Percentiles rank a stretch among this genome's conserved stretches.
Evolutionary conservation across 2,888 invertebrate genomes (phyloP).

Genomic region (Pollenia griseotomentosa): DNA sequence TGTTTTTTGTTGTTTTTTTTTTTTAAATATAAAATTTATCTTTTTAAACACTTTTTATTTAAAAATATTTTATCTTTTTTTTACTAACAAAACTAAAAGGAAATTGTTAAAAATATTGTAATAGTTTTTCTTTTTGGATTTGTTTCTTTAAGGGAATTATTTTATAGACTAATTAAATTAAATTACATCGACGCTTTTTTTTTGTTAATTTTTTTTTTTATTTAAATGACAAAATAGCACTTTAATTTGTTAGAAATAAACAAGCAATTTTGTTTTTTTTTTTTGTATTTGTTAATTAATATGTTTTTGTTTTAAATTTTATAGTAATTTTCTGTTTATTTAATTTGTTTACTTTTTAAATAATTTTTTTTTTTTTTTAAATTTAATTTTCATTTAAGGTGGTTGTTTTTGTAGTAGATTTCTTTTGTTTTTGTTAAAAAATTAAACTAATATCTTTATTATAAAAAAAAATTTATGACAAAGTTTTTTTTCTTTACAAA

Average conservation of each 20-base stretch:
- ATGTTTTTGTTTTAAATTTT: conserved; percentile 49
- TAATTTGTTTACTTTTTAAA: conserved; percentile 74
- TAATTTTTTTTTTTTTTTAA: conserved; percentile 51
- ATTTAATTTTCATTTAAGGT: conserved; percentile 65
- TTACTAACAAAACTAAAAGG: conserved; percentile 54
- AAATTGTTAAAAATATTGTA: conserved; percentile 39
- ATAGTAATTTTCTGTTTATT: conserved; percentile 74
- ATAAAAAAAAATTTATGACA: conserved; percentile 20
- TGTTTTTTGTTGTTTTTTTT: not conserved
- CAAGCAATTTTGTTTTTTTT: conserved; percentile 69
- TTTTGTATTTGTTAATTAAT: conserved; percentile 58
- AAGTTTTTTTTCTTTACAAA: not conserved
- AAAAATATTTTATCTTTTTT: conserved; percentile 44
- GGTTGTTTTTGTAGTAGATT: conserved; percentile 73
- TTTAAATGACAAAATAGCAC: conserved; percentile 71
- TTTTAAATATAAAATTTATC: conserved; percentile 57
- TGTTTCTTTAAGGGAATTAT: conserved; percentile 42
- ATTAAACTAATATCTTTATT: conserved; percentile 63
- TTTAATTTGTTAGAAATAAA: conserved; percentile 67
- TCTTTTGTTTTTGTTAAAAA: conserved; percentile 57
- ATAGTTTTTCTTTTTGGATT: conserved; percentile 34
- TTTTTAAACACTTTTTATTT: conserved; percentile 41
- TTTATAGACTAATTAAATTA: conserved; percentile 65
- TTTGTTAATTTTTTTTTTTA: conserved; percentile 22
- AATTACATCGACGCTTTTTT: conserved; percentile 65